Percentiles rank a stretch among this genome's conserved stretches.
Evolutionary conservation across 2,113 vertebrate species (phyloP).

Genomic region (Plotosus lineatus): DNA sequence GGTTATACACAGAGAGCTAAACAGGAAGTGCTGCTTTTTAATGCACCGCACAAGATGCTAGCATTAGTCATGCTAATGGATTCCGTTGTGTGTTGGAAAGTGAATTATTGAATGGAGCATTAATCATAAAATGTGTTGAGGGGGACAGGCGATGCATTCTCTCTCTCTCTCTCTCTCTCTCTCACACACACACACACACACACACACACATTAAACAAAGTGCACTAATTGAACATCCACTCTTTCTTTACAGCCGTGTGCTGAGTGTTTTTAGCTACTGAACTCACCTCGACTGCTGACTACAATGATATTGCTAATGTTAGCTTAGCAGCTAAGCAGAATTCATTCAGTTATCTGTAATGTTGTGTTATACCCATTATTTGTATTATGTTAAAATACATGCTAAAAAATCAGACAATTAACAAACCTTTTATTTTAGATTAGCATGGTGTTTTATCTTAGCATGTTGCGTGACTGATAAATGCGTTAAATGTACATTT

Average conservation of each 20-base stretch:
- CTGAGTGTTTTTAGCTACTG: background rate
- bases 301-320: background rate
- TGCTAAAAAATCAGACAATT: too few species aligned
- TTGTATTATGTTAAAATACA: background rate
- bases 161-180: background rate
- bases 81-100: background rate
- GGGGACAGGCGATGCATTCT: background rate
- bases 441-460: background rate
- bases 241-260: background rate
- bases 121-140: background rate
- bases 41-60: background rate
- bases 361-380: background rate
- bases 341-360: background rate
- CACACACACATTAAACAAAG: background rate
- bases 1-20: background rate
- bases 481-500: too few species aligned
- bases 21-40: slow-evolving; percentile 5
- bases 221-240: background rate
- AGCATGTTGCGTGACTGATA: background rate
- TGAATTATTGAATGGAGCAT: background rate
- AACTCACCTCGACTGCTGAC: background rate
- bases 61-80: background rate
- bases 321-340: background rate
- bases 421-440: background rate
- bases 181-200: background rate